Percentiles rank a stretch among this genome's conserved stretches.
These are phyloP conservation scores for Cheilinus undulatus DNA, from an alignment of 2,113 vertebrate species.

Conservation along the genomic window DNA sequence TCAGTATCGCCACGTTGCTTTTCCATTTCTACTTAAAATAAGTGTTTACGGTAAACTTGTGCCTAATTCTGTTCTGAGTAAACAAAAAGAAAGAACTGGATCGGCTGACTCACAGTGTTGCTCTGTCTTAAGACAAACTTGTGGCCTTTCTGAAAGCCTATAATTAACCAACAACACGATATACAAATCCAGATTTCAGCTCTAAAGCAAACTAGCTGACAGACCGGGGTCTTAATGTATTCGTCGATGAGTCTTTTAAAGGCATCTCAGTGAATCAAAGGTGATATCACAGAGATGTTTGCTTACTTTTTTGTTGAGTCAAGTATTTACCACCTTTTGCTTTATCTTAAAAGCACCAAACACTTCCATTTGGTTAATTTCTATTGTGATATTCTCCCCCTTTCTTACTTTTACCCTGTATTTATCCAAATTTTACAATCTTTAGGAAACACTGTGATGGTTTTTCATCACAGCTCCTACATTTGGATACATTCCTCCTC, in stretches of 20 bases:
- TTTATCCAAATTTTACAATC: not conserved
- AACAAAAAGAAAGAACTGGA: constrained; percentile 58
- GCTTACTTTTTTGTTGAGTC: constrained; percentile 18
- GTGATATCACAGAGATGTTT: constrained; percentile 12
- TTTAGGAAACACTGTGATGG: constrained; percentile 34
- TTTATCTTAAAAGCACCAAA: constrained; percentile 26
- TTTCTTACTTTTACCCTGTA: constrained; percentile 10
- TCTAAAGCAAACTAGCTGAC: constrained; percentile 46
- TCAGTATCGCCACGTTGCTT: constrained; percentile 55
- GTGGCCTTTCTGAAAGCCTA: constrained; percentile 77
- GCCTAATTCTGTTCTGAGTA: constrained; percentile 84
- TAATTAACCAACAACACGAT: constrained; percentile 70
- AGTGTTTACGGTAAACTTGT: constrained; percentile 85
- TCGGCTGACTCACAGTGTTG: constrained; percentile 45
- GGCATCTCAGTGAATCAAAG: constrained; percentile 48
- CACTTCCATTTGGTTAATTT: constrained; percentile 32
- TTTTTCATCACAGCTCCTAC: constrained; percentile 54
- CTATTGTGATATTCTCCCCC: not conserved
- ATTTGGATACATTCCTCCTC: constrained; percentile 64
- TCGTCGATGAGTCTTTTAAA: constrained; percentile 26
- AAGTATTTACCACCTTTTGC: constrained; percentile 16
- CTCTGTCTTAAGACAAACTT: constrained; percentile 69
- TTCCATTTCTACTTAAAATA: constrained; percentile 52
- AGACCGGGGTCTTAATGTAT: constrained; percentile 61
- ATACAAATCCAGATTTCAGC: constrained; percentile 46